Percentiles rank a stretch among this genome's conserved stretches.
These are phyloP conservation scores for Calameuta idolon DNA, from an alignment of 2,888 invertebrate genomes.

Conservation along the genomic window DNA sequence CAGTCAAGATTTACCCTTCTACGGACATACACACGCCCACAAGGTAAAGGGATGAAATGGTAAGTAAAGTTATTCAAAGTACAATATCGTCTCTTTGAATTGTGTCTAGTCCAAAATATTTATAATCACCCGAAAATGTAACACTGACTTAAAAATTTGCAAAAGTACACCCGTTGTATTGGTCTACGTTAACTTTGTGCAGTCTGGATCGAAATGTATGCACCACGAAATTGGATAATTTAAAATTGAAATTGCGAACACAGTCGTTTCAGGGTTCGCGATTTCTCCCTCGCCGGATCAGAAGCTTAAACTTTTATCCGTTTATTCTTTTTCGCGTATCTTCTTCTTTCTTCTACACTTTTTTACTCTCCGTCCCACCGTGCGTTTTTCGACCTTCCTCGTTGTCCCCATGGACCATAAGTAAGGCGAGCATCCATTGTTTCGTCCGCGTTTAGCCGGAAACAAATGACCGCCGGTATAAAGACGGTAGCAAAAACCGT, in stretches of 20 bases:
- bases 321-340: conserved; percentile 21
- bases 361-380: conserved; percentile 18
- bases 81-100: neutral
- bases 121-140: neutral
- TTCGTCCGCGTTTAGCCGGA: conserved; percentile 39
- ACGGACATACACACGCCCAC: neutral
- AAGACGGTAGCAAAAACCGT: conserved; percentile 49
- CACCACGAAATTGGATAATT: conserved; percentile 42
- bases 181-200: neutral
- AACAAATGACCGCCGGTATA: conserved; percentile 58
- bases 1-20: neutral
- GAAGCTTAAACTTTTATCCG: conserved; percentile 17
- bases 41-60: neutral
- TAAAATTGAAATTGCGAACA: conserved; percentile 51
- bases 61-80: neutral
- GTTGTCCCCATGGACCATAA: conserved; percentile 21
- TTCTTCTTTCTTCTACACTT: conserved; percentile 20
- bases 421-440: conserved; percentile 52
- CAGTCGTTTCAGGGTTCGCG: conserved; percentile 15
- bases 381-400: conserved; percentile 15
- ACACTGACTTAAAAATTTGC: neutral
- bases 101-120: neutral
- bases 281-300: neutral
- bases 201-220: neutral
- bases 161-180: neutral